phyloP scores from a whole-genome alignment of 2,113 vertebrate genomes.

The Craseonycteris thonglongyai region DNA sequence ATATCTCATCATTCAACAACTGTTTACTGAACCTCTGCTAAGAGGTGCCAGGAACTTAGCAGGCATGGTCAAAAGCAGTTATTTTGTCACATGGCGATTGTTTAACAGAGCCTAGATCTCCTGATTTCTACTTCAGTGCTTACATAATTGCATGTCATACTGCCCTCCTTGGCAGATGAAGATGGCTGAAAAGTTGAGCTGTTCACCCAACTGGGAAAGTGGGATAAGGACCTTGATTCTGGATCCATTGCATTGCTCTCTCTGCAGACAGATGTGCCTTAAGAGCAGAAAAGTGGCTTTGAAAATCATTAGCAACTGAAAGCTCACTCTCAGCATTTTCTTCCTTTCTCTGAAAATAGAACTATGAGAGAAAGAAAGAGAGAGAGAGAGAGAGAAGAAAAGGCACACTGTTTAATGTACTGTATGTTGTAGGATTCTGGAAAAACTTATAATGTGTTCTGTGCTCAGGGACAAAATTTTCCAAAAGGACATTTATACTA shows the following conservation, averaged over 20 bases:
- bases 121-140: neutral
- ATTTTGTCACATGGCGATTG: neutral
- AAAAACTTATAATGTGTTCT: constrained; percentile 75
- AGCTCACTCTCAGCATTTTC: neutral
- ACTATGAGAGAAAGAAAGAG: neutral
- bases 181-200: neutral
- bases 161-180: neutral
- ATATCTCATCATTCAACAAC: neutral
- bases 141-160: neutral
- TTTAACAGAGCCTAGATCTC: neutral
- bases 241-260: neutral
- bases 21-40: neutral
- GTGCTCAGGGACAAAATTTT: constrained; percentile 73
- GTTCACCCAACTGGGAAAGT: neutral
- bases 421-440: constrained; percentile 68
- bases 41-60: neutral
- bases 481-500: constrained; percentile 71
- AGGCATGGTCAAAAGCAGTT: neutral
- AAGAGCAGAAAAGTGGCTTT: neutral
- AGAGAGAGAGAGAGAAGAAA: constrained; percentile 20
- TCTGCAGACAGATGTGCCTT: neutral
- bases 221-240: neutral
- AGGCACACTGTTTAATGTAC: constrained; percentile 45
- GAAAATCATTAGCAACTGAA: constrained; percentile 5
- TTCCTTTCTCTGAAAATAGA: constrained; percentile 28